Evolutionary conservation across 2,888 invertebrate genomes (phyloP), one percentile per base, ranked within the genome.

Genomic region (Eilema caniola): DNA sequence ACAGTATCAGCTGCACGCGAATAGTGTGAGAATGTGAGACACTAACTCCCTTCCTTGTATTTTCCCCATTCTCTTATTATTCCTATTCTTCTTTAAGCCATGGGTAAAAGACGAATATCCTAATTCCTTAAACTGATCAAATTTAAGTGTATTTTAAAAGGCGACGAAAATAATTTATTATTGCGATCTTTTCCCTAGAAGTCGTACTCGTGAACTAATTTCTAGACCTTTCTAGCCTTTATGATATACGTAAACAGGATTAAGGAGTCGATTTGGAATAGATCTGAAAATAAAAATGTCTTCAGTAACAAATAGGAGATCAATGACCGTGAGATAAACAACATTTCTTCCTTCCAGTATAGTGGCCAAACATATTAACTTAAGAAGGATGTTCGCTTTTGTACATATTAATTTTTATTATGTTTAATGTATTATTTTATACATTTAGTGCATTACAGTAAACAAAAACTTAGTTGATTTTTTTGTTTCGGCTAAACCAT

Each of bases 241-340:
- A 33, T 33, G 8, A 33, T 33, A 28, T 33, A 47, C 7, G 47
- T n/a, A n/a, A 53, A 53, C 3, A 53, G 3, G 10, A n/a, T 53
- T 53, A 53, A 53, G 53, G n/a, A 20, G 47, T 53, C 53, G 53
- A 10, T 53, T n/a, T n/a, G 10, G 2, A 20, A 53, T n/a, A 53
- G 20, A 53, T 53, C 53, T 53, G 16, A 53, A 53, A 53, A 53
- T 8, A 53, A 3, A 53, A 53, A 8, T 53, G 47, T 53, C 8
- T n/a, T 53, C 53, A 53, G 20, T 53, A 53, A 53, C 53, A 53
- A 53, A 53, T 53, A 53, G n/a, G 20, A 53, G 53, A 53, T 53
- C 53, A n/a, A n/a, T 53, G 53, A 53, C 53, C 53, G 53, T 8
- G 53, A 53, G 53, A 10, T 47, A 47, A 64, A 25, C 20, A 28